These are phyloP conservation scores for Dendrophyllia cribrosa DNA, from an alignment of 64 coral and sea anemone species.

Conservation along the genomic window DNA sequence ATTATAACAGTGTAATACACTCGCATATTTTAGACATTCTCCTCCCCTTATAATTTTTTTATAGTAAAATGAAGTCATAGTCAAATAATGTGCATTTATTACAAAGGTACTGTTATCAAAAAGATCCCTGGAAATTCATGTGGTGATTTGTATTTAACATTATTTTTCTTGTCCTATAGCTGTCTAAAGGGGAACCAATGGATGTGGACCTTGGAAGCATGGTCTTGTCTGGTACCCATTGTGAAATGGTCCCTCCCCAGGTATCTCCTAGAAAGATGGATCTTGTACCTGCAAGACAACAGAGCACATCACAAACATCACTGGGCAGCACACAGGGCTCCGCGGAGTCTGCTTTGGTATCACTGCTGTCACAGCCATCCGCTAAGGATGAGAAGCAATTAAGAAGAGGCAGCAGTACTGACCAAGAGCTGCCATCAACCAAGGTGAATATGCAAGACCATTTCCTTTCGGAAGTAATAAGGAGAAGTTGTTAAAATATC, in stretches of 20 bases:
- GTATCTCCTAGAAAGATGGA: constrained; percentile 19
- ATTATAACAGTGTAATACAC: too few relatives aligned
- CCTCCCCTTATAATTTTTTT: too few relatives aligned
- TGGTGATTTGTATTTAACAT: not conserved
- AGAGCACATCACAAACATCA: not conserved
- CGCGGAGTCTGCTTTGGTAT: constrained; percentile 38
- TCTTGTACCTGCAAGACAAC: not conserved
- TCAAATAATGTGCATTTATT: too few relatives aligned
- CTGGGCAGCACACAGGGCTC: not conserved
- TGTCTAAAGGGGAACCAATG: constrained; percentile 58
- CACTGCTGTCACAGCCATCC: constrained; percentile 54
- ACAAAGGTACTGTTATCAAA: too few relatives aligned
- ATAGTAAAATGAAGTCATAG: too few relatives aligned
- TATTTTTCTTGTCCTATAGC: not conserved
- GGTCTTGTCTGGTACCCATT: not conserved
- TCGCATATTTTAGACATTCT: too few relatives aligned
- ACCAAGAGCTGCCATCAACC: constrained; percentile 1
- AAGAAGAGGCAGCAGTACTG: constrained; percentile 1
- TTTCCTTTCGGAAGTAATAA: too few relatives aligned
- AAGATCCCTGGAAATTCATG: too few relatives aligned
- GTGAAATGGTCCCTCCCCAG: constrained; percentile 22
- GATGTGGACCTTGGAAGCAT: constrained; percentile 38
- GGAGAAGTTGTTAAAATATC: too few relatives aligned
- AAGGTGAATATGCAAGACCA: not conserved
- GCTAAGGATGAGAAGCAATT: constrained; percentile 29